Base-by-base conservation (phyloP, 1,140 invertebrate genomes). In the Bradysia coprophila region DNA sequence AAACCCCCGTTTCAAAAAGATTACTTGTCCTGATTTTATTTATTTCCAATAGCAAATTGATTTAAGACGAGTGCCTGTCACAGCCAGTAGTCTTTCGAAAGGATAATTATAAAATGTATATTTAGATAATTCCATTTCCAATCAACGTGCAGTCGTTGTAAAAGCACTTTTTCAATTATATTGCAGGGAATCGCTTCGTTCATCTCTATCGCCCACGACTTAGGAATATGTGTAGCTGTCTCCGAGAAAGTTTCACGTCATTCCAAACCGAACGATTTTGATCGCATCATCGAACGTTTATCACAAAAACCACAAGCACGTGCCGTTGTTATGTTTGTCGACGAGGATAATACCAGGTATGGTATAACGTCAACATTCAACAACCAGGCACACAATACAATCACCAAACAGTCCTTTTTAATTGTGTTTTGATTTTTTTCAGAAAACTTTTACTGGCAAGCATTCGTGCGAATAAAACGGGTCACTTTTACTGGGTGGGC, bases 291-390 rank as follows among this genome's bases (percentile, higher is more conserved):
- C 33, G 67, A 75, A 21, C 58, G 72, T 24, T 59, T 78, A 5
- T 58, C 54, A 18, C 55, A 68, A n/a, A 72, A 79, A 44, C 65
- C 68, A 18, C 71, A 74, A 37, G 73, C 74, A n/a, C 61, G 71
- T 24, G 75, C 69, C 5, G 76, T 82, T 15, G 70, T 81, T 16
- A 64, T 82, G 50, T 83, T 83, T 57, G 76, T 80, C 22, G 75
- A 80, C 50, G 78, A 81, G 51, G 80, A 83, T 51, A 79, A 81
- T 55, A 71, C 74, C 41, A 68, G 72, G 61, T 72, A 62, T 49
- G 49, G n/a, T n/a, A n/a, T n/a, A n/a, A n/a, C n/a, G n/a, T n/a
- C n/a, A n/a, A n/a, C n/a, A n/a, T n/a, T n/a, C n/a, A n/a, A n/a
- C n/a, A n/a, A n/a, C n/a, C n/a, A n/a, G n/a, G n/a, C n/a, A n/a